phyloP scores from a whole-genome alignment of 2,113 vertebrate species.

The Aegithalos caudatus region DNA sequence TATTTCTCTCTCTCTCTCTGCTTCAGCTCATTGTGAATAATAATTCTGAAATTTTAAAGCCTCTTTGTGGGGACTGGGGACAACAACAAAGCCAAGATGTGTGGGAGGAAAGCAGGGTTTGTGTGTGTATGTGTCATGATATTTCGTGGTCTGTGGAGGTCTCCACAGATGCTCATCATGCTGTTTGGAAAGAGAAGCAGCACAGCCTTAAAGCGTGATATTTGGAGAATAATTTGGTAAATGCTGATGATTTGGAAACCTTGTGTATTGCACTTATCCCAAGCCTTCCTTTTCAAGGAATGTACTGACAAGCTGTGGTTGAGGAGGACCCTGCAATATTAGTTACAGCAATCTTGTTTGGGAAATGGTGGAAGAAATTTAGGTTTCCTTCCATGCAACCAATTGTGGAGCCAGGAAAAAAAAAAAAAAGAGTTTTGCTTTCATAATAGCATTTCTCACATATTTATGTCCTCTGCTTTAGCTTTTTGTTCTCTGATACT shows the following conservation, averaged over 20 bases:
- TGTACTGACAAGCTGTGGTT: neutral
- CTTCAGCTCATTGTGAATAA: neutral
- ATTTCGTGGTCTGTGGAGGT: neutral
- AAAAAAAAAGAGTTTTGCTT: neutral
- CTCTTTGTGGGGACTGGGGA: neutral
- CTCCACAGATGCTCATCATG: neutral
- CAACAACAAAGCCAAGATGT: neutral
- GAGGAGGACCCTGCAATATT: neutral
- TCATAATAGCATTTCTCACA: neutral
- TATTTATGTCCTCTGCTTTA: neutral
- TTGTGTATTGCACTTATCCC: neutral
- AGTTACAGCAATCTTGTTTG: neutral
- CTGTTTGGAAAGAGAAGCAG: slow-evolving; percentile 27
- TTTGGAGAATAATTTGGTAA: slow-evolving; percentile 15
- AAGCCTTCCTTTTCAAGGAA: neutral
- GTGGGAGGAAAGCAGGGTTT: neutral
- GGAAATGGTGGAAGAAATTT: neutral
- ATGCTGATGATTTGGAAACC: neutral
- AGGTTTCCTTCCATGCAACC: neutral
- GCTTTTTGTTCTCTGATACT: neutral
- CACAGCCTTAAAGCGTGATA: neutral
- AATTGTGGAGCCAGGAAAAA: neutral
- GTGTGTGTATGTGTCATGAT: neutral
- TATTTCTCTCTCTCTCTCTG: neutral
- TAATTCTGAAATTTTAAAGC: neutral